Percentiles rank a stretch among this genome's conserved stretches.
These are phyloP conservation scores for Diadegma fenestrale DNA, from an alignment of 2,888 invertebrate species.

Conservation along the genomic window DNA sequence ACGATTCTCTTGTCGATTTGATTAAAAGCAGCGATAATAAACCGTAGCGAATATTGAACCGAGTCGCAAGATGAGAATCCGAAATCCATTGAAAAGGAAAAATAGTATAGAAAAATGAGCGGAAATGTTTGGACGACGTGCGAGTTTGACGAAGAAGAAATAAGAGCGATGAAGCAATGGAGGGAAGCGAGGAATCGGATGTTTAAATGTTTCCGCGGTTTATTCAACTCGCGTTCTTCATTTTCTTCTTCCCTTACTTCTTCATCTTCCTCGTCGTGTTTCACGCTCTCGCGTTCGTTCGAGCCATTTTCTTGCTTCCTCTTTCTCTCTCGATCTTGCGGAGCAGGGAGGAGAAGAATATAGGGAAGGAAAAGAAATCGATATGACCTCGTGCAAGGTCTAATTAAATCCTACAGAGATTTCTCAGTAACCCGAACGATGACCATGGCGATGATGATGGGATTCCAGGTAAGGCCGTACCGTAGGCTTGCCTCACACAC, in stretches of 20 bases:
- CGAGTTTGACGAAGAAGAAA: conserved; percentile 17
- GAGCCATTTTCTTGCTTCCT: not conserved
- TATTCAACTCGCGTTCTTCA: conserved; percentile 32
- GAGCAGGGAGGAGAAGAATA: conserved; percentile 62
- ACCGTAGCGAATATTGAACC: too few species aligned
- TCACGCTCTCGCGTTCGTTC: conserved; percentile 4
- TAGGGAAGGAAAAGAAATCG: conserved; percentile 70
- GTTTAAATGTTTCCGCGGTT: conserved; percentile 41
- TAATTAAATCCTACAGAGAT: conserved; percentile 74
- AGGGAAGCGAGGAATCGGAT: not conserved
- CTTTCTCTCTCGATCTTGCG: not conserved
- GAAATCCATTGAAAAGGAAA: not conserved
- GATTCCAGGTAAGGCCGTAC: conserved; percentile 68
- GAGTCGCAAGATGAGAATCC: too few species aligned
- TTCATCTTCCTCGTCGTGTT: conserved; percentile 55
- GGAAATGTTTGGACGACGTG: not conserved
- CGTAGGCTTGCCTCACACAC: conserved; percentile 16
- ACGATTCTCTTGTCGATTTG: not conserved
- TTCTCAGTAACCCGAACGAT: conserved; percentile 71
- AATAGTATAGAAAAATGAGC: conserved; percentile 3
- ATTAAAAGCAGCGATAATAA: not conserved
- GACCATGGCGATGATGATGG: conserved; percentile 71
- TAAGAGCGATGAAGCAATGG: conserved; percentile 21
- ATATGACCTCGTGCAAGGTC: conserved; percentile 72
- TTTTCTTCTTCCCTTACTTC: conserved; percentile 38